Percentiles rank a stretch among this genome's conserved stretches.
Conservation (phyloP, 2,888 invertebrate species). For the Phasia obesa region DNA sequence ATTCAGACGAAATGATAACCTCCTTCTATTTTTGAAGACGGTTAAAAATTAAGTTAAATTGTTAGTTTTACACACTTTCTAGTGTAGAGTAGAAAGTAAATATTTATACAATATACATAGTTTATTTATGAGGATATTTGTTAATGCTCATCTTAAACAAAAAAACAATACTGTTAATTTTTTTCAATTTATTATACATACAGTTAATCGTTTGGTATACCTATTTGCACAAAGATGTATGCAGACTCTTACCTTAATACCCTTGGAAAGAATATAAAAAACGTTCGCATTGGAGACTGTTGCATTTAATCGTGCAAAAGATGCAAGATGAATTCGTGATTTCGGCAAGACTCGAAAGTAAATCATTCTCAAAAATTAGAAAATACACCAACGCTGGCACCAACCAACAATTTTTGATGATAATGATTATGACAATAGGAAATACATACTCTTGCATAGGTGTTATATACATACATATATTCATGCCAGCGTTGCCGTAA, state of each 20-base stretch:
- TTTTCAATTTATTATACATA: neutral
- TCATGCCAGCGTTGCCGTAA: too few relatives aligned
- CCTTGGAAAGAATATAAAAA: neutral
- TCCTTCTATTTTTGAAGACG: too few relatives aligned
- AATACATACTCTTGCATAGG: conserved; percentile 9
- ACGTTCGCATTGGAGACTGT: conserved; percentile 30
- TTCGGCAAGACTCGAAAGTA: conserved; percentile 80
- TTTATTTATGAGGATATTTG: neutral
- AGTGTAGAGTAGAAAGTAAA: neutral
- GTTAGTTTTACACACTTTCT: neutral
- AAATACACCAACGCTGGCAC: conserved; percentile 70
- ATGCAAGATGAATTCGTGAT: conserved; percentile 79
- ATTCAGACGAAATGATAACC: too few relatives aligned
- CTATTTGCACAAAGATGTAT: neutral
- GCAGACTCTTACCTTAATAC: neutral
- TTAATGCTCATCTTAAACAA: neutral
- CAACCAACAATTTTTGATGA: conserved; percentile 54
- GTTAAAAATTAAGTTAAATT: too few relatives aligned
- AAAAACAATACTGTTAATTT: conserved; percentile 12
- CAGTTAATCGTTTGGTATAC: conserved; percentile 15
- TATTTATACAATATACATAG: neutral
- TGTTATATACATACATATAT: conserved; percentile 1
- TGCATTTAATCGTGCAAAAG: conserved; percentile 75
- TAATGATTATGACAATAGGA: conserved; percentile 67
- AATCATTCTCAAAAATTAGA: conserved; percentile 75